Evolutionary conservation across 2,113 vertebrate species (phyloP).

Genomic region (Okapia johnstoni): DNA sequence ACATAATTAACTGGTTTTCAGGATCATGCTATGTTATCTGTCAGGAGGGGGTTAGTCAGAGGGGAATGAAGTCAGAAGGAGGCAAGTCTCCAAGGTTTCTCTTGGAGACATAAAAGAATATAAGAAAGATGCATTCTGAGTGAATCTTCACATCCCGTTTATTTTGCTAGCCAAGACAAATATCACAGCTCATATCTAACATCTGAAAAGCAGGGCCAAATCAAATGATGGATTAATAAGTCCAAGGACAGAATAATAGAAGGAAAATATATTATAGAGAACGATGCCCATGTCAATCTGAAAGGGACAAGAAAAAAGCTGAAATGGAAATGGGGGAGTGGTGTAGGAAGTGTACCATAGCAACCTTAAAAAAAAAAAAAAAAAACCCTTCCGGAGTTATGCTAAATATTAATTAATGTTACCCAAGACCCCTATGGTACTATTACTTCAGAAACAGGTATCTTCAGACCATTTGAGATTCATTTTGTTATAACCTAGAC

Average conservation of each 20-base stretch:
- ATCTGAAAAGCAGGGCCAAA: constrained; percentile 68
- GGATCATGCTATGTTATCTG: not conserved
- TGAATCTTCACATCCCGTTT: constrained; percentile 60
- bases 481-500: constrained; percentile 30
- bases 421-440: not conserved
- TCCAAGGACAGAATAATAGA: constrained; percentile 61
- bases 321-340: constrained; percentile 14
- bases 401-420: constrained; percentile 60
- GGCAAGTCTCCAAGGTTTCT: constrained; percentile 30
- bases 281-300: not conserved
- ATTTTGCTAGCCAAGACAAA: constrained; percentile 70
- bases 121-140: constrained; percentile 35
- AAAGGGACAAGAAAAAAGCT: not conserved
- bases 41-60: not conserved
- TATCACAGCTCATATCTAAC: constrained; percentile 62
- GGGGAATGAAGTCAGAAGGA: constrained; percentile 21
- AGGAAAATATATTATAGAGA: constrained; percentile 52
- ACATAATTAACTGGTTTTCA: constrained; percentile 47
- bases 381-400: constrained; percentile 6
- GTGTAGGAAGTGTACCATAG: not conserved
- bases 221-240: constrained; percentile 72
- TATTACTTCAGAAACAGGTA: constrained; percentile 18
- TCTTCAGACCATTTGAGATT: constrained; percentile 35
- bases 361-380: constrained; percentile 37
- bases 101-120: constrained; percentile 46